Evolutionary conservation across 2,797 vertebrate species (phyloP), one percentile per base, ranked within the genome.

Genomic region (Melopsittacus undulatus): DNA sequence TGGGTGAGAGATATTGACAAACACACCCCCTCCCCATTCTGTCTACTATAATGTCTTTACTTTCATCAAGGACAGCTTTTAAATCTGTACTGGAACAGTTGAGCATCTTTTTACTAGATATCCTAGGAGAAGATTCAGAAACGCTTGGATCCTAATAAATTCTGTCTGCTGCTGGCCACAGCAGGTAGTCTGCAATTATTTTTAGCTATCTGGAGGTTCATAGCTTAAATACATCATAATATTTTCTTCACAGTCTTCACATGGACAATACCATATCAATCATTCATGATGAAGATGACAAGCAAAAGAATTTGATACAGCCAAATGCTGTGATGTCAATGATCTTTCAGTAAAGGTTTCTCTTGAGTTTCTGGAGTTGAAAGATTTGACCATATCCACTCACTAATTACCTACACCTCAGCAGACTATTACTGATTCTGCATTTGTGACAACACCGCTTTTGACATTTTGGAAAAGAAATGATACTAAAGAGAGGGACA

Each of bases 271-370:
- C 10, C 0, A 0, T 46, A 51, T 64, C 23, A 68, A 17, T 51
- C 40, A 64, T 46, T 52, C 38, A 69, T 24, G 21, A n/a, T 30
- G 36, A 38, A 0, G 0, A 38, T 32, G 13, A 1, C 61, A 29
- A n/a, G 63, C 6, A 67, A 84, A 78, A 11, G 27, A 68, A 83
- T 54, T 17, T 64, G 27, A 10, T 82, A 20, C 1, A 0, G 56
- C 5, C 12, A 87, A 56, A 48, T 29, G 1, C 36, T 61, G 14
- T 48, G 12, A 67, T 70, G 32, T 6, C 29, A 62, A 11, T 62
- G 34, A 49, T 70, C 12, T 67, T 81, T 68, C 42, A 78, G n/a
- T 68, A 40, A 61, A 82, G 3, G 17, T 64, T 75, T 78, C 48
- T 68, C 27, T 27, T 72, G 9, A 56, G 48, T 40, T 84, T 78